Evolutionary conservation across 2,113 vertebrate species (phyloP).

Genomic region (Thamnophis sirtalis): DNA sequence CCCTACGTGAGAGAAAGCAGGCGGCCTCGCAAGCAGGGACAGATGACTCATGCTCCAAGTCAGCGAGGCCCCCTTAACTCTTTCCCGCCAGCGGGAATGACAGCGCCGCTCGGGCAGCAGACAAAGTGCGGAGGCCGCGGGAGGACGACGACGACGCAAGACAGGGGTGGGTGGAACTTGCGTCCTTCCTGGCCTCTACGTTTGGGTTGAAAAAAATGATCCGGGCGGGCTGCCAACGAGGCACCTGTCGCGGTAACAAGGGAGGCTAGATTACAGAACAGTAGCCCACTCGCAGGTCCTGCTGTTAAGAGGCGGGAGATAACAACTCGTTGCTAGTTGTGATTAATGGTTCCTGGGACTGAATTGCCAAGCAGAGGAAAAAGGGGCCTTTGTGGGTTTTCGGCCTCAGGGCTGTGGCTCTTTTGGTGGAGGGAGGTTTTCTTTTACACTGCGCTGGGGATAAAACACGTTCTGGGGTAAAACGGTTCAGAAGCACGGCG

Average conservation of each 20-base stretch:
- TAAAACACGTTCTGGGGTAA: background rate
- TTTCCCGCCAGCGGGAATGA: slow-evolving; percentile 21
- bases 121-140: background rate
- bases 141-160: background rate
- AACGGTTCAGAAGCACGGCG: background rate
- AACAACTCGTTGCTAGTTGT: background rate
- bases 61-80: slow-evolving; percentile 55
- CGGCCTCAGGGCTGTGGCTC: background rate
- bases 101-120: background rate
- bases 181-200: no score
- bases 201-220: background rate
- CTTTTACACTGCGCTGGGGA: background rate
- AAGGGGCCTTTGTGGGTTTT: background rate
- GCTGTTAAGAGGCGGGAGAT: background rate
- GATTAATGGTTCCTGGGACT: background rate
- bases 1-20: slow-evolving; percentile 51
- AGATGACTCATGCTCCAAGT: slow-evolving; percentile 51
- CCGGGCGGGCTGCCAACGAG: background rate
- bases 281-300: background rate
- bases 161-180: background rate
- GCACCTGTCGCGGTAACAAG: background rate
- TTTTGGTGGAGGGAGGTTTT: background rate
- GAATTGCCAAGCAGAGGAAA: background rate
- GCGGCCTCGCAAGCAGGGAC: slow-evolving; percentile 34
- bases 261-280: no score